These are phyloP conservation scores for Odontomyia ornata DNA, from an alignment of 2,888 invertebrate species.

Conservation along the genomic window DNA sequence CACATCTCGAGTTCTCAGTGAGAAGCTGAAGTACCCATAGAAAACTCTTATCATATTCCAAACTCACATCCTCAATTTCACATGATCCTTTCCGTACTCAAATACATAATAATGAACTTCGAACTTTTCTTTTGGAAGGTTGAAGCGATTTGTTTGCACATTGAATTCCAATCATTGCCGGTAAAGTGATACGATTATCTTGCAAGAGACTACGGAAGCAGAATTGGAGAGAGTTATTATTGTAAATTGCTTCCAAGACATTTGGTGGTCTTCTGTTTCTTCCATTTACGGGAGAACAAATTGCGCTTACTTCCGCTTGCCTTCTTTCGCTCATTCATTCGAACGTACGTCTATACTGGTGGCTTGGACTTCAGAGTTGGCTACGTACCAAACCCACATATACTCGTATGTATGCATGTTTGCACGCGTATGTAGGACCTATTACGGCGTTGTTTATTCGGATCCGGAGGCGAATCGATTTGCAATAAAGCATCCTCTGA, in stretches of 20 bases:
- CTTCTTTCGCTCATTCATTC: not conserved
- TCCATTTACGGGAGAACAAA: conserved; percentile 15
- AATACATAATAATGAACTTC: no score
- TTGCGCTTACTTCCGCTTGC: conserved; percentile 11
- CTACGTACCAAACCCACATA: not conserved
- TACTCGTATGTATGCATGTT: not conserved
- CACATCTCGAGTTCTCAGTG: no score
- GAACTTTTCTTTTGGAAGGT: no score
- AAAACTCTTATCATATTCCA: no score
- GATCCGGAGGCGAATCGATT: conserved; percentile 37
- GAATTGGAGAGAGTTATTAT: not conserved
- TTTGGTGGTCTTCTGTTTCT: conserved; percentile 4
- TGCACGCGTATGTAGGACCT: conserved; percentile 12
- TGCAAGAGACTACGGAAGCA: not conserved
- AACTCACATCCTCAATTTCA: no score
- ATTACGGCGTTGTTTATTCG: conserved; percentile 31
- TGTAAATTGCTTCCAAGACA: conserved; percentile 21
- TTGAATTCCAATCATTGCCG: not conserved
- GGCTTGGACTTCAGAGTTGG: not conserved
- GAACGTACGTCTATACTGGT: not conserved
- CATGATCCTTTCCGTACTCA: no score
- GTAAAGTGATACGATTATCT: not conserved
- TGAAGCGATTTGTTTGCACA: not conserved
- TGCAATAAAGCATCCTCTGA: conserved; percentile 41
- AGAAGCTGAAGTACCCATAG: no score